Conservation (phyloP, 2,888 invertebrate species). For the Conistra vaccinii region DNA sequence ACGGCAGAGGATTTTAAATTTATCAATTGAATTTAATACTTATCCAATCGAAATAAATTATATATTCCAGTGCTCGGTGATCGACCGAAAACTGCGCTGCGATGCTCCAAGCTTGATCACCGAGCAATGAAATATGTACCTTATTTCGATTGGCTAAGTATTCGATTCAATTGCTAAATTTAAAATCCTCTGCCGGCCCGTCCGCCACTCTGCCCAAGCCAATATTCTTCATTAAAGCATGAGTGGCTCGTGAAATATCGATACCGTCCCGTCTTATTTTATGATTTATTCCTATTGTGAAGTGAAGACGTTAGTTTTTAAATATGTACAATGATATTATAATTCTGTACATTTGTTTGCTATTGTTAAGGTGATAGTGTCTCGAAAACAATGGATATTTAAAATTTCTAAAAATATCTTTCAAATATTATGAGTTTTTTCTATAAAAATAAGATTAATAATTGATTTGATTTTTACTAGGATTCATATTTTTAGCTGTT, state of each 20-base stretch:
- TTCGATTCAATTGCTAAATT: too few species aligned
- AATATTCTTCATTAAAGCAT: conserved; percentile 43
- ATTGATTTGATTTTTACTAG: too few species aligned
- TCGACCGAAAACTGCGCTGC: too few species aligned
- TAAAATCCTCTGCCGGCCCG: too few species aligned
- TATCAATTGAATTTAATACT: too few species aligned
- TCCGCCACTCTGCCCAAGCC: too few species aligned
- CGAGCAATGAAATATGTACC: too few species aligned
- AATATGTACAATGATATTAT: conserved; percentile 21
- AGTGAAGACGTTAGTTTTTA: conserved; percentile 20
- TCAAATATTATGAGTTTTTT: neutral
- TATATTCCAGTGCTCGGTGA: too few species aligned
- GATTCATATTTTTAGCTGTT: neutral
- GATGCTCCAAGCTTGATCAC: too few species aligned
- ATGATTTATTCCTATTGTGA: conserved; percentile 45
- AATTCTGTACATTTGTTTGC: conserved; percentile 28
- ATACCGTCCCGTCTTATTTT: conserved; percentile 58
- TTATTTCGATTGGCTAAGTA: too few species aligned
- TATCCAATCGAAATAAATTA: too few species aligned
- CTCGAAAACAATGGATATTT: conserved; percentile 26
- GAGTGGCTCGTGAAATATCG: conserved; percentile 49
- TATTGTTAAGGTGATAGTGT: conserved; percentile 3
- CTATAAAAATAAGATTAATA: conserved; percentile 1
- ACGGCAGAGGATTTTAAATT: too few species aligned
- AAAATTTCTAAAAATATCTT: conserved; percentile 22